Base-by-base conservation (phyloP, 2,888 invertebrate genomes). In the Ceraclea dissimilis region DNA sequence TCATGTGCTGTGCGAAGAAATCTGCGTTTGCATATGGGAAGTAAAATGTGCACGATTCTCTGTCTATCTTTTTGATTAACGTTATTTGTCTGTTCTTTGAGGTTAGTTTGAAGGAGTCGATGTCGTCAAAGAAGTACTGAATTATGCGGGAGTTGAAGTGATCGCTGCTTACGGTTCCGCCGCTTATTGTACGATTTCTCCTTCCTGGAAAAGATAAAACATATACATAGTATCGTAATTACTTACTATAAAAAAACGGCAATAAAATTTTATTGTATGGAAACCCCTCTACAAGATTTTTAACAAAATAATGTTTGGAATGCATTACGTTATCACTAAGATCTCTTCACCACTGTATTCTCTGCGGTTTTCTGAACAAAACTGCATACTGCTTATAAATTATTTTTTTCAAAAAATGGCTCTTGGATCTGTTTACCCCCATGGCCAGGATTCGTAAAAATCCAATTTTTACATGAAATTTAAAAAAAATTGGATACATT, bases 11-110 rank as follows among this genome's bases (percentile, higher is more conserved):
- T 44, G 84, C 79, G 65, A 94, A 85, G 54, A 84, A 81, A 65
- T 90, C 88, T 1, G 91, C 90, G 64, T 93, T 92, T 0, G 90
- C 91, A 63, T 88, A 84, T 69, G 91, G 91, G 72, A 95, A 94
- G 68, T 90, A 87, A 67, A 95, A 90, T 4, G 88, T 86, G 60
- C 87, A 86, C n/a, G 52, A 56, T 64, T 88, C 84, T 1, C 87
- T 83, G 1, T 75, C 74, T 0, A 68, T 67, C 59, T 74, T 76
- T 0, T 74, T 73, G 0, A 73, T 73, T 62, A 78, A 71, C 62
- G 75, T 76, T 69, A 77, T 71, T 57, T 76, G 74, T 52, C 75
- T 75, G 63, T 68, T 73, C 65, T 74, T 74, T 17, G 73, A 63
- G 0, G 74, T 70, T 10, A 76, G 67, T 21, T 71, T 67, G 65